Base-by-base conservation (phyloP, 92 coral and sea anemone genomes). In the Bergia sp. region DNA sequence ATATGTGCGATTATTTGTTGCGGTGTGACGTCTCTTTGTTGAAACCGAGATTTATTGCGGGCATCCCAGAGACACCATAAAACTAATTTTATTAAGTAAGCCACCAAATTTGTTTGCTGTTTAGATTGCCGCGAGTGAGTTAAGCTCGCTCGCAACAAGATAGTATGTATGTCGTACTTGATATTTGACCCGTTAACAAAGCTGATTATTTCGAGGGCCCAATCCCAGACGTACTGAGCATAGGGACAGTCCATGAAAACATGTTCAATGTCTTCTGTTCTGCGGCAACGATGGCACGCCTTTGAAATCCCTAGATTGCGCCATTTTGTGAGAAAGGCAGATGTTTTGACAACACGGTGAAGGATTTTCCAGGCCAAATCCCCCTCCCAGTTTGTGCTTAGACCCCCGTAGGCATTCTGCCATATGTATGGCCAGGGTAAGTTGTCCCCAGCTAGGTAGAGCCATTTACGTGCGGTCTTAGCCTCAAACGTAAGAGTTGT, bases 221-320 rank as follows among this genome's bases (percentile, higher is more conserved):
- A 37, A 42, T 44, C 72, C 88, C 91, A 89, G 20, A 82, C 76
- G 1, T 8, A 36, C 39, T 21, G 65, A 16, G 91, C 87, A 5
- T 79, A 65, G n/a, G n/a, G n/a, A n/a, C n/a, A n/a, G n/a, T n/a
- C n/a, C n/a, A n/a, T n/a, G n/a, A n/a, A n/a, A n/a, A n/a, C n/a
- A n/a, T n/a, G 91, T 37, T 89, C 76, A 36, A 57, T 75, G 76
- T 89, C 85, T 64, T 83, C 84, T 16, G 77, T 37, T 45, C 44
- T 29, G 37, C 47, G n/a, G 44, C 85, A 89, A 77, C 39, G 80
- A 36, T 81, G 85, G 53, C 91, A 89, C 15, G 39, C n/a, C 41
- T 18, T 58, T 7, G 79, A 40, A 2, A 89, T 64, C 2, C 73
- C 6, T n/a, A 89, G 13, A 39, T 42, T 73, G 41, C 88, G 84